Conservation (phyloP, 1,140 invertebrate species). For the Potamilus streckersoni region DNA sequence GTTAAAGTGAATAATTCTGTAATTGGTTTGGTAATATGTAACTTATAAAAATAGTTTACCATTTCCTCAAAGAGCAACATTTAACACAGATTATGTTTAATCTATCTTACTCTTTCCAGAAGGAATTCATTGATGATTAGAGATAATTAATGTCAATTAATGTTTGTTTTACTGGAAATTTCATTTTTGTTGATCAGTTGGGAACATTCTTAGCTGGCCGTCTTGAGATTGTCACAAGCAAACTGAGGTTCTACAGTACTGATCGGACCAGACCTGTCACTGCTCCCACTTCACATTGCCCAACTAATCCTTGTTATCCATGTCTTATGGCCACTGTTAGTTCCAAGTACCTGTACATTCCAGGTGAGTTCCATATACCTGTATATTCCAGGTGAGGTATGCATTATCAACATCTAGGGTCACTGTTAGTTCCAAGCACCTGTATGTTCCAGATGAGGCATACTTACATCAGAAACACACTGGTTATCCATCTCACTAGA, state of each 20-base stretch:
- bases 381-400: not conserved
- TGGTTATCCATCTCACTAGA: too few relatives aligned
- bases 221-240: constrained; percentile 38
- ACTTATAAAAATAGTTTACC: too few relatives aligned
- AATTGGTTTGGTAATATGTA: too few relatives aligned
- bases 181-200: constrained; percentile 37
- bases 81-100: too few relatives aligned
- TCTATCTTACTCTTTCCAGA: too few relatives aligned
- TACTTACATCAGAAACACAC: too few relatives aligned
- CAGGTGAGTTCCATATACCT: constrained; percentile 19
- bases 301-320: constrained; percentile 34
- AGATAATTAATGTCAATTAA: too few relatives aligned
- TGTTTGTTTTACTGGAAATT: not conserved
- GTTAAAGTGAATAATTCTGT: too few relatives aligned
- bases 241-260: constrained; percentile 51
- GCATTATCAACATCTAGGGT: not conserved
- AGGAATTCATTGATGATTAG: too few relatives aligned
- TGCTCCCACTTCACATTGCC: constrained; percentile 48
- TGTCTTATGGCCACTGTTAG: constrained; percentile 42
- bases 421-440: not conserved
- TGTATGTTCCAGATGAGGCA: too few relatives aligned
- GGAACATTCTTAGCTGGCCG: constrained; percentile 44
- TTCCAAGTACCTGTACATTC: constrained; percentile 45
- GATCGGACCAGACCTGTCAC: constrained; percentile 24
- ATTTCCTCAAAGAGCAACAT: too few relatives aligned